Evolutionary conservation across 1,140 invertebrate species (phyloP).

Genomic region (Tetragonula clypearis): DNA sequence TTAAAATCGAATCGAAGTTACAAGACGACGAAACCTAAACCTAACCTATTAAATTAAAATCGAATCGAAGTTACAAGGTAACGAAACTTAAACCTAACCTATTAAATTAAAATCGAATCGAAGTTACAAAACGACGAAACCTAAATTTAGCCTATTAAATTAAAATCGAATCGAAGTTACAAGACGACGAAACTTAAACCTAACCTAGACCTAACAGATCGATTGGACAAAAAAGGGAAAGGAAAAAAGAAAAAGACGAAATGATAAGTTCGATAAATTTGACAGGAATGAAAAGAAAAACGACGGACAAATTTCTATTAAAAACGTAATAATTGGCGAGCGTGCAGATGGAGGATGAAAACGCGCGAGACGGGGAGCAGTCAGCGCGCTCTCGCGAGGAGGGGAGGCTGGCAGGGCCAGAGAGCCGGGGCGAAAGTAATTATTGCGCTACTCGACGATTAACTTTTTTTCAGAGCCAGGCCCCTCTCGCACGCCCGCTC

Average conservation of each 20-base stretch:
- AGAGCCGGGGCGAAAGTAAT: constrained; percentile 65
- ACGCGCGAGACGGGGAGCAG: background rate
- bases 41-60: no score
- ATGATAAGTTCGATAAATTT: no score
- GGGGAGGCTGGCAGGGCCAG: no score
- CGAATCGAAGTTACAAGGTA: background rate
- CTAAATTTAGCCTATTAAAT: no score
- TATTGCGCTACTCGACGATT: constrained; percentile 73
- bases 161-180: background rate
- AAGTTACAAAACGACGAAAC: no score
- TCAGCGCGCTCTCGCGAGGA: background rate
- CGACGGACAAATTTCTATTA: background rate
- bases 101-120: no score
- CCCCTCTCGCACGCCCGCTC: constrained; percentile 49
- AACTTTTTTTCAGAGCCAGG: constrained; percentile 73
- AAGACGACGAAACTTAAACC: background rate
- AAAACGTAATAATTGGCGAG: background rate
- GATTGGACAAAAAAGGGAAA: background rate
- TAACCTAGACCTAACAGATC: no score
- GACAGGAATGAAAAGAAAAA: no score
- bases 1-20: background rate
- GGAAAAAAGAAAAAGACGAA: no score
- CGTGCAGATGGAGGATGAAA: no score
- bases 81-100: no score
- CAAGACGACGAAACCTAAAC: background rate